phyloP scores from a whole-genome alignment of 2,888 invertebrate species.

The Aquatica leii region DNA sequence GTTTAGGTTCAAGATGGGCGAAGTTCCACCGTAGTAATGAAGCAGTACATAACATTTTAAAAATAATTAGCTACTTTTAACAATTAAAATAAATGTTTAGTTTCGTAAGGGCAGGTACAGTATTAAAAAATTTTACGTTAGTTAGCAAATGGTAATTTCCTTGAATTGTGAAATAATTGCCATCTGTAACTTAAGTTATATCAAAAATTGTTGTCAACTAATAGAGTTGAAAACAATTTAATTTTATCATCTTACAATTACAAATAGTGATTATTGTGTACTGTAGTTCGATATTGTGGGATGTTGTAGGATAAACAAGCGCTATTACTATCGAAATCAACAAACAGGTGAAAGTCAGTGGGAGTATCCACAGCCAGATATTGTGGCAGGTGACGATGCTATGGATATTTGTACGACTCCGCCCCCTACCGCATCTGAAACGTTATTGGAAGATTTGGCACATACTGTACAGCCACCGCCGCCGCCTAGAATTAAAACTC shows the following conservation, averaged over 20 bases:
- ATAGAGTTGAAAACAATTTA: conserved; percentile 17
- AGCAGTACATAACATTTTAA: conserved; percentile 29
- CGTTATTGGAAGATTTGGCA: conserved; percentile 43
- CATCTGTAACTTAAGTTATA: conserved; percentile 25
- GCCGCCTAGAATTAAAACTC: conserved; percentile 38
- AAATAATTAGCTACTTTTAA: conserved; percentile 28
- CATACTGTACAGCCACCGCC: conserved; percentile 44
- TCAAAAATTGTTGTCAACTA: conserved; percentile 14
- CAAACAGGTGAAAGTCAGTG: conserved; percentile 69
- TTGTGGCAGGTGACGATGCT: conserved; percentile 63
- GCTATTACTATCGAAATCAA: conserved; percentile 73
- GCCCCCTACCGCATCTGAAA: conserved; percentile 60
- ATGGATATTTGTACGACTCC: conserved; percentile 70
- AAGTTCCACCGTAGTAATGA: not conserved
- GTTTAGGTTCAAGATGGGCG: conserved; percentile 31
- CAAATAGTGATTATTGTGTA: conserved; percentile 24
- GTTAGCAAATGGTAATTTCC: conserved; percentile 25
- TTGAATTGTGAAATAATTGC: conserved; percentile 9
- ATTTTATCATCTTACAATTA: conserved; percentile 16
- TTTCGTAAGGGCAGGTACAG: conserved; percentile 41
- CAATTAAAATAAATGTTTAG: conserved; percentile 33
- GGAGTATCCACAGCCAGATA: conserved; percentile 68
- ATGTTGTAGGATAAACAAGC: conserved; percentile 69
- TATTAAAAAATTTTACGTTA: conserved; percentile 30
- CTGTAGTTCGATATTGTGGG: conserved; percentile 42